Evolutionary conservation across 2,113 vertebrate species (phyloP), one percentile per base, ranked within the genome.

Genomic region (Butorides virescens): DNA sequence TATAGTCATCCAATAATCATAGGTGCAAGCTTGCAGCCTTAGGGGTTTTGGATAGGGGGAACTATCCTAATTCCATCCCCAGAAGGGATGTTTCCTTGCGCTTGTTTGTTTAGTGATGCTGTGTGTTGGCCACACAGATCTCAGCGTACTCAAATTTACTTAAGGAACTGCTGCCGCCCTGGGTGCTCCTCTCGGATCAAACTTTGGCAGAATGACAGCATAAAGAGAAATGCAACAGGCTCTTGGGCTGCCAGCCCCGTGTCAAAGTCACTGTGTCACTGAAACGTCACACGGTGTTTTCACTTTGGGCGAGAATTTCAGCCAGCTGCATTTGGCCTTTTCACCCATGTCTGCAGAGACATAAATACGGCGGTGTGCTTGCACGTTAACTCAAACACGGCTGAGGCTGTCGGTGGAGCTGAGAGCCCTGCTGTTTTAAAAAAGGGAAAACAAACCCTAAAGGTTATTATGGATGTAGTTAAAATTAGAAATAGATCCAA

Each of bases 401-500:
- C 71, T 3, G 2, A 62, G 46, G 46, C 87, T 91, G 49, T 4
- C 78, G 82, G 76, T 67, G 80, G 34, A 91, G 81, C 52, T 39
- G 53, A 75, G 47, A 55, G 15, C 8, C 34, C 58, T 78, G 49
- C 77, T 85, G 42, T 90, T 91, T 91, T 19, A 82, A 61, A 93
- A 90, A 73, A 50, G 17, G 11, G 29, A 90, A 92, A 96, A 58
- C 37, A 80, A 93, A 67, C 15, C 55, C 55, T 52, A 58, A 86
- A 36, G 8, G 4, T 70, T 80, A 27, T 88, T 90, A 56, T 94
- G 78, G 52, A 36, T 52, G 59, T 47, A 90, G 87, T 93, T 94
- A 95, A 96, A 95, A 93, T 79, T 76, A 94, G 71, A 90, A 95
- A 76, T 86, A 94, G n/a, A 88, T 76, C 63, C 71, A 86, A 88